Evolutionary conservation across 2,888 invertebrate genomes (phyloP).

Genomic region (Tenthredo mesomela): DNA sequence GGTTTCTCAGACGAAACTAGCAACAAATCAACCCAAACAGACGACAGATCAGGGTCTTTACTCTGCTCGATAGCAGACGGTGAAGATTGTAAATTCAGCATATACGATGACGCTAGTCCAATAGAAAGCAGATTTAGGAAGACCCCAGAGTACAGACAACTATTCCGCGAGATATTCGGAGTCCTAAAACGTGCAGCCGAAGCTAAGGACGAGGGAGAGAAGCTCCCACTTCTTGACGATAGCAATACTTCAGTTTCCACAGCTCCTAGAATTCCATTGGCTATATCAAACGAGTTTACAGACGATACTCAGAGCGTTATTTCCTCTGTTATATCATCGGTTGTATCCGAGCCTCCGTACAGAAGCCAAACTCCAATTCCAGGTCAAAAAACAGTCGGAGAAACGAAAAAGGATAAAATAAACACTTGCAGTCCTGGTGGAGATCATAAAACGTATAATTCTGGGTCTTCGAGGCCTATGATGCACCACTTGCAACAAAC

Average conservation of each 20-base stretch:
- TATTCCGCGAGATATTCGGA: constrained; percentile 91
- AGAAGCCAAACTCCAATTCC: constrained; percentile 64
- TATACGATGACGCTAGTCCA: constrained; percentile 88
- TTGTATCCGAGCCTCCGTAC: constrained; percentile 73
- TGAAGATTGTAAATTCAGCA: constrained; percentile 91
- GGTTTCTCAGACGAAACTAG: constrained; percentile 92
- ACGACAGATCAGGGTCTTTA: constrained; percentile 89
- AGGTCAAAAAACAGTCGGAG: constrained; percentile 77
- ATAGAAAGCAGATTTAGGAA: constrained; percentile 91
- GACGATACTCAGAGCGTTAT: constrained; percentile 88
- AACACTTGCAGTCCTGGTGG: constrained; percentile 33
- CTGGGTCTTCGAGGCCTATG: constrained; percentile 57
- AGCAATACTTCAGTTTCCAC: constrained; percentile 71
- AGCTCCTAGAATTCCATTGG: constrained; percentile 83
- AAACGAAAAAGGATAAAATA: constrained; percentile 40
- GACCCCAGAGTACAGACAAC: constrained; percentile 88
- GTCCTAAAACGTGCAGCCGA: constrained; percentile 91
- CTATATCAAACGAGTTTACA: constrained; percentile 82
- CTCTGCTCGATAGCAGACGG: constrained; percentile 92
- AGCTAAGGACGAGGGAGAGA: constrained; percentile 90
- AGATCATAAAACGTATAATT: constrained; percentile 69
- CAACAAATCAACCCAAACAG: constrained; percentile 91
- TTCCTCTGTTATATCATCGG: constrained; percentile 84
- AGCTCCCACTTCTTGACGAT: constrained; percentile 86
- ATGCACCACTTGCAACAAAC: constrained; percentile 47